Percentiles rank a stretch among this genome's conserved stretches.
Conservation (phyloP, 2,113 vertebrate genomes). For the Pogona vitticeps region DNA sequence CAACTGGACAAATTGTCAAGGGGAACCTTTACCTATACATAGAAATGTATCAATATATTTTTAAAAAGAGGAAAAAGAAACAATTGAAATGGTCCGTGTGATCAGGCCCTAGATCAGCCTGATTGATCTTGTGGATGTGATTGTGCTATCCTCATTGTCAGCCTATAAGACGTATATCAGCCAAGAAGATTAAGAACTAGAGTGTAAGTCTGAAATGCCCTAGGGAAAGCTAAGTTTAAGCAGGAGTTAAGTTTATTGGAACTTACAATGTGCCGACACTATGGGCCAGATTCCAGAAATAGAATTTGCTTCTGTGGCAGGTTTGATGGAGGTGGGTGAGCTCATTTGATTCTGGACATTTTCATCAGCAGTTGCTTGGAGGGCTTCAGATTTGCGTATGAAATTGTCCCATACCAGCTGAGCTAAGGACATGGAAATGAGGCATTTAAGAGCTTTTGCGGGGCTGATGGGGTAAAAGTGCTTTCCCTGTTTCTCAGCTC, state of each 20-base stretch:
- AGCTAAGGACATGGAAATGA: conserved; percentile 63
- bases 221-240: conserved; percentile 38
- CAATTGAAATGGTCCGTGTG: too few relatives aligned
- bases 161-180: background rate
- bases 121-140: background rate
- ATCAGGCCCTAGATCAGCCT: too few relatives aligned
- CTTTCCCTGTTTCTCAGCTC: conserved; percentile 60
- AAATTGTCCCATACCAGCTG: conserved; percentile 59
- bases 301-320: conserved; percentile 41
- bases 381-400: conserved; percentile 66
- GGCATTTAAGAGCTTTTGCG: conserved; percentile 60
- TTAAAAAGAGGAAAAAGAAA: too few relatives aligned
- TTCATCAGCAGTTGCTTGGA: conserved; percentile 63
- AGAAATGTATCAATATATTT: too few relatives aligned
- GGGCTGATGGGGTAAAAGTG: background rate
- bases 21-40: too few relatives aligned
- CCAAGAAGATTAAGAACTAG: background rate
- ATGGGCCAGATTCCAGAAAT: background rate
- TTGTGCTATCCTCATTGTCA: background rate
- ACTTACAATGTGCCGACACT: conserved; percentile 31
- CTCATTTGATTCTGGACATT: conserved; percentile 58
- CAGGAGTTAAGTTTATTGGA: conserved; percentile 20
- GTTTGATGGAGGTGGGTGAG: conserved; percentile 56
- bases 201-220: conserved; percentile 3
- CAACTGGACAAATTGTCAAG: too few relatives aligned